Percentiles rank a stretch among this genome's conserved stretches.
phyloP scores from a whole-genome alignment of 2,113 vertebrate genomes.

The Cyanoramphus novaezelandiae region DNA sequence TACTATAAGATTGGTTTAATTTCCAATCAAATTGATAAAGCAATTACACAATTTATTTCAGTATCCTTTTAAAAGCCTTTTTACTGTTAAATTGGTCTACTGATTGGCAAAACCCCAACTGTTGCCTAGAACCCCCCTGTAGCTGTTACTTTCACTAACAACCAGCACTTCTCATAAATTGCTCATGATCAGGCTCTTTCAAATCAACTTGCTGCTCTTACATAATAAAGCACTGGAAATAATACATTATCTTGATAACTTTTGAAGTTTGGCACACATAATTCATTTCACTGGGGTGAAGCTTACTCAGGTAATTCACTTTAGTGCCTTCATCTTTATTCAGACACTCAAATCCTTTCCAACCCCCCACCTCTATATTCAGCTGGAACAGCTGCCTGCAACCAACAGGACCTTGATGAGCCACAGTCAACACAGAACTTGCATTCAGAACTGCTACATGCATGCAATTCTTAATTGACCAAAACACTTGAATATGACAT shows the following conservation, averaged over 20 bases:
- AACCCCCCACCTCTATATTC: rapidly evolving
- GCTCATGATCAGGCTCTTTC: not conserved
- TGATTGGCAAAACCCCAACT: not conserved
- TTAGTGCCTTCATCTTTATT: not conserved
- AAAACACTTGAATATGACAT: not conserved
- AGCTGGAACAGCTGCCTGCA: not conserved
- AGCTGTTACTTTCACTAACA: not conserved
- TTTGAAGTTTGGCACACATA: not conserved
- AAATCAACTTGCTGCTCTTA: slow-evolving; percentile 2
- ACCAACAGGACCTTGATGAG: not conserved
- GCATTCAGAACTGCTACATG: not conserved
- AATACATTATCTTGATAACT: not conserved
- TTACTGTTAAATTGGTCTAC: not conserved
- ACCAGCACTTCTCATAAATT: not conserved
- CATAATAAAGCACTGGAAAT: not conserved
- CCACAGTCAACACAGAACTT: not conserved
- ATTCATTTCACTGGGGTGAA: not conserved
- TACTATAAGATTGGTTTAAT: not conserved
- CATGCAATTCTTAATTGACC: not conserved
- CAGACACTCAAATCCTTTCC: not conserved
- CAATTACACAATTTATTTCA: not conserved
- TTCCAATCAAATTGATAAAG: not conserved
- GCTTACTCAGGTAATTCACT: not conserved
- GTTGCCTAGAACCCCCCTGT: not conserved
- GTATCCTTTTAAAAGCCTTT: not conserved